Evolutionary conservation across 2,113 vertebrate genomes (phyloP).

Genomic region (Bostrychus sinensis): DNA sequence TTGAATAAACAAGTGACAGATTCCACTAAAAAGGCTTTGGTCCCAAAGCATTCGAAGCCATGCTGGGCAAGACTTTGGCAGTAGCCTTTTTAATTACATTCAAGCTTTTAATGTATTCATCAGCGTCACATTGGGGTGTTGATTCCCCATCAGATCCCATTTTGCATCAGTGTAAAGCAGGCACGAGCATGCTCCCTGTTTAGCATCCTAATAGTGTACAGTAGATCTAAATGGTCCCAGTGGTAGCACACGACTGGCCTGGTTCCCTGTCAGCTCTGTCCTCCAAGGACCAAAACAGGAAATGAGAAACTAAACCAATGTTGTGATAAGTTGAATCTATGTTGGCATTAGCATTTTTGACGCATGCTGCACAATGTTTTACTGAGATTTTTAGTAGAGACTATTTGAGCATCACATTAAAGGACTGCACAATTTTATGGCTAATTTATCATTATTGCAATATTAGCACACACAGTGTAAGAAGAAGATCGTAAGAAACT

Average conservation of each 20-base stretch:
- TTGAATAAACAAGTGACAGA: constrained; percentile 32
- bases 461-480: background rate
- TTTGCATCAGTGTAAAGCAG: constrained; percentile 30
- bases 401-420: too few species aligned
- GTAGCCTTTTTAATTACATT: constrained; percentile 34
- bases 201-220: constrained; percentile 44
- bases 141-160: constrained; percentile 45
- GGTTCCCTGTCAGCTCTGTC: constrained; percentile 18
- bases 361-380: constrained; percentile 23
- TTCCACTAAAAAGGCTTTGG: constrained; percentile 27
- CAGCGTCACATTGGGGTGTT: constrained; percentile 38
- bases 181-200: constrained; percentile 27
- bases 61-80: constrained; percentile 36
- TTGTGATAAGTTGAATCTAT: background rate
- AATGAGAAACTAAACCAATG: constrained; percentile 10
- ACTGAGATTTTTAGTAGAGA: background rate
- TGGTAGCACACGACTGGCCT: constrained; percentile 11
- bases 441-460: background rate
- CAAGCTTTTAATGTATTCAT: constrained; percentile 39
- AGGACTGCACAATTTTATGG: background rate
- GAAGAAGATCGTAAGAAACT: too few species aligned
- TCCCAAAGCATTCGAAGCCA: constrained; percentile 20
- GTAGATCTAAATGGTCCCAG: constrained; percentile 12
- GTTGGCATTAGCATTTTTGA: constrained; percentile 15
- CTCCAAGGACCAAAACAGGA: constrained; percentile 8